These are phyloP conservation scores for Anguilla megastoma DNA, from an alignment of 2,797 vertebrate species.

Conservation along the genomic window DNA sequence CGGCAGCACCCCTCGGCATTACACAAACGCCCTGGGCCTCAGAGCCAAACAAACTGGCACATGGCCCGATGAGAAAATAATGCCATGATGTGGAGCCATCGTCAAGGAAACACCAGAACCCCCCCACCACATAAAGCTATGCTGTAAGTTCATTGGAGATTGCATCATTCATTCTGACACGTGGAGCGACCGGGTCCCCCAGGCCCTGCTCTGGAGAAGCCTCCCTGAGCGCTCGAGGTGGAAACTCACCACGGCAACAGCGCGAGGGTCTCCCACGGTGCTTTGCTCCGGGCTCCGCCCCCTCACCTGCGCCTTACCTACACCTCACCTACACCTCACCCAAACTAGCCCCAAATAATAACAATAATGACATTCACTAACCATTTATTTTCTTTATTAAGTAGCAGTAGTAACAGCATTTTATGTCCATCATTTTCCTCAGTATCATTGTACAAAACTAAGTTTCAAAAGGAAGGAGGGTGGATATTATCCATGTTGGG, in stretches of 20 bases:
- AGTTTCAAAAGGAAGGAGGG: too few relatives aligned
- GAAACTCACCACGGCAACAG: not conserved
- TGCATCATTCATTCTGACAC: constrained; percentile 62
- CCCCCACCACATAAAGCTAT: constrained; percentile 52
- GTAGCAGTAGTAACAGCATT: not conserved
- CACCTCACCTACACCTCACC: not conserved
- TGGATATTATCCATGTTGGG: too few relatives aligned
- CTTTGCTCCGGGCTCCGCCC: not conserved
- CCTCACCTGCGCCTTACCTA: not conserved
- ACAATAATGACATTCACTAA: too few relatives aligned
- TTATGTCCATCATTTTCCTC: too few relatives aligned
- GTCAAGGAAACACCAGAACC: constrained; percentile 64
- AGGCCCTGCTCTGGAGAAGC: constrained; percentile 47
- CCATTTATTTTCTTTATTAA: not conserved
- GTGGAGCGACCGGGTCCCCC: constrained; percentile 43
- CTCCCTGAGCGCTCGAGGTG: not conserved
- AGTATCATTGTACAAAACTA: too few relatives aligned
- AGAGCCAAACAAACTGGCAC: not conserved
- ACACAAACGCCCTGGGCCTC: not conserved
- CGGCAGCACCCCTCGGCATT: not conserved
- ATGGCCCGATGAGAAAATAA: constrained; percentile 56
- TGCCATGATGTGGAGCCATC: constrained; percentile 54
- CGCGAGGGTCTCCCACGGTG: not conserved
- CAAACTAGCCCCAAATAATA: not conserved
- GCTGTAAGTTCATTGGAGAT: constrained; percentile 59